Percentiles rank a stretch among this genome's conserved stretches.
phyloP scores from a whole-genome alignment of 2,797 vertebrate species.

The Myripristis jacobus region DNA sequence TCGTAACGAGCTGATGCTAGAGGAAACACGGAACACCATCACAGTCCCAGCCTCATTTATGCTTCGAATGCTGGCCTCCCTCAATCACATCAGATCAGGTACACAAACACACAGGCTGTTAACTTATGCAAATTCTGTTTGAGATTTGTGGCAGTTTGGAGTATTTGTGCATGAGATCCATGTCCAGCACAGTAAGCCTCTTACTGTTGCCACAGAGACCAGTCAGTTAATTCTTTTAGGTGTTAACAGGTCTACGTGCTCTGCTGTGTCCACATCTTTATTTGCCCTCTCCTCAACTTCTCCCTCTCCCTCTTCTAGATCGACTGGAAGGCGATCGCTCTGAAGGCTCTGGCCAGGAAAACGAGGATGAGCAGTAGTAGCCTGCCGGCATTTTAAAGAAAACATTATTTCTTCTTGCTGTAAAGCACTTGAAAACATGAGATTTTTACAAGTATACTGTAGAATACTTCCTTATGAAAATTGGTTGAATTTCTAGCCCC shows the following conservation, averaged over 20 bases:
- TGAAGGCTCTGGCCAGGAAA: slow-evolving; percentile 96
- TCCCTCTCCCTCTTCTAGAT: slow-evolving; percentile 77
- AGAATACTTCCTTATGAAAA: slow-evolving; percentile 94
- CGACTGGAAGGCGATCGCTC: slow-evolving; percentile 94
- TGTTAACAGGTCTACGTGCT: neutral
- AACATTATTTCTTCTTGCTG: slow-evolving; percentile 76
- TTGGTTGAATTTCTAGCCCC: slow-evolving; percentile 91
- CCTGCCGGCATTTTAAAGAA: slow-evolving; percentile 54
- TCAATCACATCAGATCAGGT: slow-evolving; percentile 90
- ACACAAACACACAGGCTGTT: slow-evolving; percentile 17
- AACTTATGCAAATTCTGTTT: neutral
- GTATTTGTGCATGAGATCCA: neutral
- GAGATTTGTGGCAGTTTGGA: neutral
- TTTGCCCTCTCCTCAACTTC: neutral
- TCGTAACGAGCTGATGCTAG: slow-evolving; percentile 97
- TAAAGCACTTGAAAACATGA: slow-evolving; percentile 85
- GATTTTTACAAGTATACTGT: slow-evolving; percentile 92
- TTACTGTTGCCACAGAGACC: slow-evolving; percentile 29
- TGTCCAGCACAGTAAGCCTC: neutral
- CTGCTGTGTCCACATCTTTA: neutral
- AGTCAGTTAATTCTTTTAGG: neutral
- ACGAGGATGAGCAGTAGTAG: slow-evolving; percentile 92
- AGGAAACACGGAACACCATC: slow-evolving; percentile 98
- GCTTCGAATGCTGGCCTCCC: slow-evolving; percentile 96
- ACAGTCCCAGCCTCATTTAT: slow-evolving; percentile 99